Base-by-base conservation (phyloP, 2,888 invertebrate species). In the Pandemis heparana region DNA sequence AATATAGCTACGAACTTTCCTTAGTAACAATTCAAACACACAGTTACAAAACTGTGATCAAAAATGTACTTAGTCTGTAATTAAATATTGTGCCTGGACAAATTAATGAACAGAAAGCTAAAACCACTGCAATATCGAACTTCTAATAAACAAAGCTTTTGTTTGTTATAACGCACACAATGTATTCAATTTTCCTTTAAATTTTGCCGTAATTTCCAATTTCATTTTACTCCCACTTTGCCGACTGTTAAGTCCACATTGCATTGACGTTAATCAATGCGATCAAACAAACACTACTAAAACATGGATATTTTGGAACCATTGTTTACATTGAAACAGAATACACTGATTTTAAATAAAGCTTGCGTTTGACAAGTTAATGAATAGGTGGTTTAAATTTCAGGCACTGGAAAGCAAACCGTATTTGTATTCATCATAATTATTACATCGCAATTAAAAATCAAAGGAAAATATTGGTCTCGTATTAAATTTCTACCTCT, bases 201-300 rank as follows among this genome's bases (percentile, higher is more conserved):
- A 18, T 53, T 53, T 53, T 6, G 9, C 16, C 10, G 23, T 23
- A 23, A 56, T 12, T 56, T 56, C 3, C 53, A 53, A 18, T 18
- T 18, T 10, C 1, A 18, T 53, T 53, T 53, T n/a, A 18, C 18
- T 53, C 8, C 53, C 53, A 48, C 8, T 16, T 48, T 48, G 46
- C 16, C 51, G 18, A 53, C 23, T 56, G 56, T 56, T 56, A 56
- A 12, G 18, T 56, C 56, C 23, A 56, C 56, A 60, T 60, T 39
- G 56, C 56, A 23, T 56, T 38, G 38, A 43, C 16, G 3, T 59
- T 64, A 59, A 70, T 70, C 32, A 64, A 70, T 59, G 18, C 46
- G 64, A 46, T 48, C 32, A 70, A 59, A 64, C 64, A 71, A 65
- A 64, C 39, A 64, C 38, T 43, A 23, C 70, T 63, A 70, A 62